A percentile compares a stretch with the other conserved stretches of the same genome.
These are phyloP conservation scores for Lycodopsis pacificus DNA, from an alignment of 2,797 vertebrate species.

Conservation along the genomic window DNA sequence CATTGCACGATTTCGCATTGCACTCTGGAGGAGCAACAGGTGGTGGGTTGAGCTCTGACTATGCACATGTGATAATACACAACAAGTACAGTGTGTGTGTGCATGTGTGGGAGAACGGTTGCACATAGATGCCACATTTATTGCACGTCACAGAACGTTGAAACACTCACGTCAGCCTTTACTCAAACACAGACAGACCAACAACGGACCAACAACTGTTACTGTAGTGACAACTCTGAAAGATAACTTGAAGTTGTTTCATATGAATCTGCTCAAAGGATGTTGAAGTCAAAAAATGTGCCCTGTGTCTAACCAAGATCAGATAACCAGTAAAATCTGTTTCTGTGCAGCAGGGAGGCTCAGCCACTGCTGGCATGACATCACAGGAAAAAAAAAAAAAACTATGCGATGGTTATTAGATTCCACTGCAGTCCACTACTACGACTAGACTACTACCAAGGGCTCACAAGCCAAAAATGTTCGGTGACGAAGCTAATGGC, in stretches of 20 bases:
- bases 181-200: not conserved
- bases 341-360: conserved; percentile 32
- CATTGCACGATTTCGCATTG: too few relatives aligned
- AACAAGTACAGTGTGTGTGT: conserved; percentile 14
- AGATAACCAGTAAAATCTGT: conserved; percentile 42
- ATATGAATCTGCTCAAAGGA: not conserved
- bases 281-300: conserved; percentile 36
- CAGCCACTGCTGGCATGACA: conserved; percentile 30
- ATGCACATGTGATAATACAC: conserved; percentile 48
- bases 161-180: not conserved
- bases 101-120: conserved; percentile 18
- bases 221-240: not conserved
- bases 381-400: conserved; percentile 25
- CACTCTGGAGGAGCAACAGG: conserved; percentile 61
- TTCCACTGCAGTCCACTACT: conserved; percentile 2
- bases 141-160: not conserved
- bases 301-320: conserved; percentile 13
- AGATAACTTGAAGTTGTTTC: not conserved
- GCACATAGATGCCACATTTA: conserved; percentile 15
- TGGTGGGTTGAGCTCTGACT: conserved; percentile 43
- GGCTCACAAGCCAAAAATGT: conserved; percentile 12
- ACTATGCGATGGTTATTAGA: conserved; percentile 6
- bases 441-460: not conserved
- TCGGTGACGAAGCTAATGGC: not conserved
- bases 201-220: not conserved